Conservation (phyloP, 1,140 invertebrate species). For the Myzus persicae region DNA sequence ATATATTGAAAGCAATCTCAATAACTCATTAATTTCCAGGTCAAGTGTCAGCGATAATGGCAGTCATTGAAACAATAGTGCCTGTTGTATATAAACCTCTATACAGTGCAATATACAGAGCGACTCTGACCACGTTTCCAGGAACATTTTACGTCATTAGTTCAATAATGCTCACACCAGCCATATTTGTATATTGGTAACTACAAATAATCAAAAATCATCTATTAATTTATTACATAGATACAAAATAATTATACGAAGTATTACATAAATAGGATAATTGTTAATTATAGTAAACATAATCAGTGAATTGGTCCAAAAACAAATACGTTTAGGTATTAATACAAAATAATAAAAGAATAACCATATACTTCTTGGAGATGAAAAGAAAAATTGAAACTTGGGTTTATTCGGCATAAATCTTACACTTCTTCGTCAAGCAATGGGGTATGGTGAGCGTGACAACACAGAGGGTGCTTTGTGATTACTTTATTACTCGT, state of each 20-base stretch:
- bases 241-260: background rate
- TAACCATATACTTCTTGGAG: too few species aligned
- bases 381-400: too few species aligned
- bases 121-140: conserved; percentile 76
- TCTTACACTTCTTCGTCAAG: too few species aligned
- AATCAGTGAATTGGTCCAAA: background rate
- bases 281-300: too few species aligned
- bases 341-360: too few species aligned
- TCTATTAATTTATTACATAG: background rate
- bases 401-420: too few species aligned
- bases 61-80: conserved; percentile 75
- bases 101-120: conserved; percentile 77
- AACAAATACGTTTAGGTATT: too few species aligned
- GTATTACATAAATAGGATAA: background rate
- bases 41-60: conserved; percentile 82
- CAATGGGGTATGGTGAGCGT: too few species aligned
- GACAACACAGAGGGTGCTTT: too few species aligned
- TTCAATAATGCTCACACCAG: conserved; percentile 76
- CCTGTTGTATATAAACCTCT: conserved; percentile 80
- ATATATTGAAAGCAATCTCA: background rate
- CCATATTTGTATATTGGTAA: conserved; percentile 80
- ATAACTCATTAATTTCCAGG: conserved; percentile 66
- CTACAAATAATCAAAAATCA: background rate
- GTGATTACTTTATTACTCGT: too few species aligned
- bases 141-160: conserved; percentile 81